phyloP scores from a whole-genome alignment of 2,888 invertebrate genomes.

The Oxytorus armatus region DNA sequence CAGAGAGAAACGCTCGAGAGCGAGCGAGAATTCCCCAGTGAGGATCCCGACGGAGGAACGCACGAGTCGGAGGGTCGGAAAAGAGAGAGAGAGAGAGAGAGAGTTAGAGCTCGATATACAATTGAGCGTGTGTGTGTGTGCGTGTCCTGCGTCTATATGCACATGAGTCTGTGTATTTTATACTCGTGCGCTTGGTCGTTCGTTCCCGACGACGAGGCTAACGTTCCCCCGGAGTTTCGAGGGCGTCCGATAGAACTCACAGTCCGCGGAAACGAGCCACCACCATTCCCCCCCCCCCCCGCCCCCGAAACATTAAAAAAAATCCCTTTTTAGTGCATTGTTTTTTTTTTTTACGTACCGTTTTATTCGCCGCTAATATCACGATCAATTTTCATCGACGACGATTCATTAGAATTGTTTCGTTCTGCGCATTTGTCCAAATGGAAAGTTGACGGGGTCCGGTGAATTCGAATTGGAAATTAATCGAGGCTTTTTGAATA shows the following conservation, averaged over 20 bases:
- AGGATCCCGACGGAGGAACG: constrained; percentile 55
- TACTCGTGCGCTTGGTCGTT: constrained; percentile 54
- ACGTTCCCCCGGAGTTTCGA: constrained; percentile 67
- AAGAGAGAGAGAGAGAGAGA: constrained; percentile 45
- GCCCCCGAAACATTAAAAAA: neutral
- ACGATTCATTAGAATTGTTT: no score
- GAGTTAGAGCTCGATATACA: no score
- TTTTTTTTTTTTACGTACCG: neutral
- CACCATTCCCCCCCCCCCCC: neutral
- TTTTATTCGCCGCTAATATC: neutral
- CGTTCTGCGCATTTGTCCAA: no score
- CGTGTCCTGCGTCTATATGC: no score
- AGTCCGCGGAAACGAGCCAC: constrained; percentile 58
- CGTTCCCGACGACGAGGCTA: constrained; percentile 56
- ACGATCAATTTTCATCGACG: neutral
- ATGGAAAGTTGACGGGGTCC: no score
- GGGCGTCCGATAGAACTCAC: constrained; percentile 53
- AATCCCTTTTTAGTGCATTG: neutral
- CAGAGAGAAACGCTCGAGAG: constrained; percentile 42
- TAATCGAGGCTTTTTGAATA: no score
- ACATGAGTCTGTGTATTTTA: constrained; percentile 4
- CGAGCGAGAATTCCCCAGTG: constrained; percentile 57
- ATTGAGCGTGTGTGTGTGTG: no score
- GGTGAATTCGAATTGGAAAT: no score
- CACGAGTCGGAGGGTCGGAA: constrained; percentile 53